phyloP scores from a whole-genome alignment of 2,888 invertebrate species.

The Apotomis betuletana region DNA sequence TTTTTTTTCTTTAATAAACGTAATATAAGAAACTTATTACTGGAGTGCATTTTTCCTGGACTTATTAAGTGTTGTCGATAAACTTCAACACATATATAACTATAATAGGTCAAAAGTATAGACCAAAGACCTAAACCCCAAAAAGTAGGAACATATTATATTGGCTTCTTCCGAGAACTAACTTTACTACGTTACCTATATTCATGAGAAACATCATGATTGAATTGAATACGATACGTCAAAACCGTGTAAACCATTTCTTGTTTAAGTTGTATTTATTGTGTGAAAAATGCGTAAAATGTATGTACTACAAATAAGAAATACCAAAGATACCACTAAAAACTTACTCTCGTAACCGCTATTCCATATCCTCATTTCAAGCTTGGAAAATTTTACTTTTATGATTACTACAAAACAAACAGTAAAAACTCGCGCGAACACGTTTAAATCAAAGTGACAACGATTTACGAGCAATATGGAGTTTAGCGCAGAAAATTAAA shows the following conservation, averaged over 20 bases:
- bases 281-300: conserved; percentile 10
- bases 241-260: background rate
- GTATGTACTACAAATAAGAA: background rate
- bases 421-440: conserved; percentile 17
- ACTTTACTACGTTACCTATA: no score
- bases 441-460: conserved; percentile 30
- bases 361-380: conserved; percentile 13
- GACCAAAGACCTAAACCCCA: no score
- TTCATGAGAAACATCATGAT: background rate
- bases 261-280: background rate
- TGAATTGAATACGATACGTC: background rate
- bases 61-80: no score
- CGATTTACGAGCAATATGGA: conserved; percentile 30
- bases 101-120: no score
- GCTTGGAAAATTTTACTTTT: conserved; percentile 10
- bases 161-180: no score
- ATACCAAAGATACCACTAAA: background rate
- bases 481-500: conserved; percentile 15
- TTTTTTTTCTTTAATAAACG: no score
- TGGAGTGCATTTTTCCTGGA: no score
- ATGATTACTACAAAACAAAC: conserved; percentile 14
- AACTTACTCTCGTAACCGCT: background rate
- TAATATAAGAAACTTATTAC: no score
- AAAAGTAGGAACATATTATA: no score
- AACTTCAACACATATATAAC: no score